Evolutionary conservation across 2,113 vertebrate genomes (phyloP).

Genomic region (Anhinga anhinga): DNA sequence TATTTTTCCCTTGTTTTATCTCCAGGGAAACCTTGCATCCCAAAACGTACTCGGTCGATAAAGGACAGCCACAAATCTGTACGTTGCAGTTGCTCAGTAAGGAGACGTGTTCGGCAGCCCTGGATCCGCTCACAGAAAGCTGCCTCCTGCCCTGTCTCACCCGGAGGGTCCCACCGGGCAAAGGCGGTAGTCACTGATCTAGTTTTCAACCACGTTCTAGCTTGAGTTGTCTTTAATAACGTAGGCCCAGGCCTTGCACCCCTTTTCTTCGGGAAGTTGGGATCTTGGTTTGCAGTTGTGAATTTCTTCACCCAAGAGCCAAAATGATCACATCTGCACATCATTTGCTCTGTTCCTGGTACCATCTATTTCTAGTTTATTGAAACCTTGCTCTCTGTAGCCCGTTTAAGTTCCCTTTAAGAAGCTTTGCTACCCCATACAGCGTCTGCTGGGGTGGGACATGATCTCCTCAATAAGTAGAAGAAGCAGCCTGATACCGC

Average conservation of each 20-base stretch:
- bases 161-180: neutral
- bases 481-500: neutral
- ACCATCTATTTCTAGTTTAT: fast-evolving
- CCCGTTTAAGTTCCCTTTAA: neutral
- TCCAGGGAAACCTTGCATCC: neutral
- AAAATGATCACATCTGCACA: fast-evolving
- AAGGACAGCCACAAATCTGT: fast-evolving
- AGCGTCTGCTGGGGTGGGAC: neutral
- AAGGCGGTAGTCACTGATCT: neutral
- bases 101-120: neutral
- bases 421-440: neutral
- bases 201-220: neutral
- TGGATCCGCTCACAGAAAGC: neutral
- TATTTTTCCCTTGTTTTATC: neutral
- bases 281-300: neutral
- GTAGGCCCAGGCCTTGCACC: neutral
- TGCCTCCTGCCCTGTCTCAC: neutral
- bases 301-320: neutral
- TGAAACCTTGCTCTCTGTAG: neutral
- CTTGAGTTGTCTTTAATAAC: no score
- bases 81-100: neutral
- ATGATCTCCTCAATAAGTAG: fast-evolving
- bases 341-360: neutral
- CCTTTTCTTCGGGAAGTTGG: neutral
- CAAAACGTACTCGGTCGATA: fast-evolving